These are phyloP conservation scores for Mythimna ferrago DNA, from an alignment of 2,888 invertebrate genomes.

Conservation along the genomic window DNA sequence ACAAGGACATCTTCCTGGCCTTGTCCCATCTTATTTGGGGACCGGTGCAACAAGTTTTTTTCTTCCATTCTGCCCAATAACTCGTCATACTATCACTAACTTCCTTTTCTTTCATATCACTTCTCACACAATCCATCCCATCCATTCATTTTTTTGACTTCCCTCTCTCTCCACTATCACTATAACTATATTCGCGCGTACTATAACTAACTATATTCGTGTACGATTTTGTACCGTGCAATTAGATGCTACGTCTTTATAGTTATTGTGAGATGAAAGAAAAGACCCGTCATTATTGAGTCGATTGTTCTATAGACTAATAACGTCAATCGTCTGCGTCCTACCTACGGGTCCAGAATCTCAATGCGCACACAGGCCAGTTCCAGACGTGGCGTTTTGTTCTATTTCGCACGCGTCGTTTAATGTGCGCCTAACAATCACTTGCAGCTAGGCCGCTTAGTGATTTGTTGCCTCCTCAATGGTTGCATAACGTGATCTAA, in stretches of 20 bases:
- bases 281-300: constrained; percentile 19
- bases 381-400: constrained; percentile 69
- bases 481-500: constrained; percentile 48
- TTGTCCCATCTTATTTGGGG: no score
- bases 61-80: no score
- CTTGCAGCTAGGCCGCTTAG: constrained; percentile 68
- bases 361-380: constrained; percentile 65
- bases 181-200: no score
- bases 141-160: no score
- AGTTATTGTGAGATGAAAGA: constrained; percentile 10
- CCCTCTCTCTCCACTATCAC: no score
- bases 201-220: neutral
- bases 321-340: constrained; percentile 42
- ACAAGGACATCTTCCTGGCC: no score
- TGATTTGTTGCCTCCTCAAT: constrained; percentile 72
- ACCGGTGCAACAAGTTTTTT: no score
- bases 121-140: no score
- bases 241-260: constrained; percentile 2
- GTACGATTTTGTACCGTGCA: no score
- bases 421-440: constrained; percentile 80
- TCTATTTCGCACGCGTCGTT: constrained; percentile 77
- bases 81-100: no score
- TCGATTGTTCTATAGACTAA: constrained; percentile 28
- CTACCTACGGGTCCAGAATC: constrained; percentile 60
- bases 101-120: no score